Conservation (phyloP, 1,140 invertebrate species). For the Himalopsyche phryganea region DNA sequence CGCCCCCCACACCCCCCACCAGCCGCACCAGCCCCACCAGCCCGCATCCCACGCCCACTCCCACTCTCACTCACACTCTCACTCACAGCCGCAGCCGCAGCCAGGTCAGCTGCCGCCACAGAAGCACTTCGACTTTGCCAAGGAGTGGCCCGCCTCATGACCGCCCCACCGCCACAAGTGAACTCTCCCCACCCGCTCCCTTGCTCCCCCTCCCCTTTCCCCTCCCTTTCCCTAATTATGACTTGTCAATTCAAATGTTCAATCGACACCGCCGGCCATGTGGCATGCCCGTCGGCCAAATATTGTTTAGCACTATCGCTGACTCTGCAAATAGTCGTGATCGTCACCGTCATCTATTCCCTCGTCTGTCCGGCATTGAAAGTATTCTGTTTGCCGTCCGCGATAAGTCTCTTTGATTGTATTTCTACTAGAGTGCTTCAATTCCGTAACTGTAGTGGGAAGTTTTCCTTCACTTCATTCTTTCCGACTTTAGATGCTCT, state of each 20-base stretch:
- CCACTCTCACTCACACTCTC: slow-evolving; percentile 35
- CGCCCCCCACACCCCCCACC: slow-evolving; percentile 45
- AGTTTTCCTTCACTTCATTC: too few species aligned
- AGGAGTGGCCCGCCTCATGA: slow-evolving; percentile 53
- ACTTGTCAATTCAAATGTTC: neutral
- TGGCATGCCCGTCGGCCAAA: too few species aligned
- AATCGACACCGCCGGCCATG: neutral
- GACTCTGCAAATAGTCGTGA: neutral
- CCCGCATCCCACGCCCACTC: slow-evolving; percentile 39
- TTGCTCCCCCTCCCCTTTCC: slow-evolving; percentile 11
- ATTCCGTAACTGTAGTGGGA: too few species aligned
- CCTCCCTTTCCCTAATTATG: neutral
- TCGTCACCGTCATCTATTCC: too few species aligned
- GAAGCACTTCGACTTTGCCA: slow-evolving; percentile 54
- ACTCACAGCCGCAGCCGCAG: slow-evolving; percentile 47
- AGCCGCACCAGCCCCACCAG: slow-evolving; percentile 41
- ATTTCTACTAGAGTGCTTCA: too few species aligned
- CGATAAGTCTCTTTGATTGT: too few species aligned
- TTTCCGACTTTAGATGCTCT: too few species aligned
- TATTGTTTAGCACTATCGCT: too few species aligned
- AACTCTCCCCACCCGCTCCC: slow-evolving; percentile 21
- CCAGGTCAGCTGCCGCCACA: slow-evolving; percentile 37
- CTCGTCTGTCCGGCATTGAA: too few species aligned
- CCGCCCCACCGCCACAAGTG: slow-evolving; percentile 30
- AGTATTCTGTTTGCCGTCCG: too few species aligned